Base-by-base conservation (phyloP, 2,888 invertebrate species). In the Ypsolopha scabrella region DNA sequence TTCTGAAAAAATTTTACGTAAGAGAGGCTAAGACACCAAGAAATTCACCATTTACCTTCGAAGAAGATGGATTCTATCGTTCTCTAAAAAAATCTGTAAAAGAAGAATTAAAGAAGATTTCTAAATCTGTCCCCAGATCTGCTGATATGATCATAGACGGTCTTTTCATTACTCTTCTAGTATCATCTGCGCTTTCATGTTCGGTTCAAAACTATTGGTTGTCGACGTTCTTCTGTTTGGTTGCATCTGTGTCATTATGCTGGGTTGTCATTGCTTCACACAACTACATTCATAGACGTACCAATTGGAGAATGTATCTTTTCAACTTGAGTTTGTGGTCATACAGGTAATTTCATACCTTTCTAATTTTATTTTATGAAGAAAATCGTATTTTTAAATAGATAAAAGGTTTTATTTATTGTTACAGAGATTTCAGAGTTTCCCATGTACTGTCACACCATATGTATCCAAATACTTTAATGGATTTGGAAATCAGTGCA, bases 381-480 rank as follows among this genome's bases (percentile, higher is more conserved):
- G 2, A 24, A 24, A 4, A 24, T 3, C 24, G 24, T 24, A 24
- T 24, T 24, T 24, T 24, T 24, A 24, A 24, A 24, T 24, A 3
- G 2, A 24, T 24, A 2, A 2, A 24, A 3, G 24, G 2, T 24
- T 24, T 24, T 24, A 4, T 24, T 24, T 24, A 24, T 24, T 24
- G 48, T 80, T 82, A 51, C 68, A 89, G 90, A 55, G 91, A 93
- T 53, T 95, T 94, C 89, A 87, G 95, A 58, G 89, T 95, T 38
- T 91, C 91, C 0, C 95, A 95, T 61, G 91, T 85, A 0, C 71
- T 95, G 35, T 94, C 94, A 34, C 95, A 95, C 70, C 95, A 95
- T 67, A 76, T 92, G 2, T 94, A 90, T 66, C 90, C 95, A 0
- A 95, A 95, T 65, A 93, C 94, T 0, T 75, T 92, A 1, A 88